phyloP scores from a whole-genome alignment of 2,888 invertebrate genomes.

The Conops quadrifasciatus region DNA sequence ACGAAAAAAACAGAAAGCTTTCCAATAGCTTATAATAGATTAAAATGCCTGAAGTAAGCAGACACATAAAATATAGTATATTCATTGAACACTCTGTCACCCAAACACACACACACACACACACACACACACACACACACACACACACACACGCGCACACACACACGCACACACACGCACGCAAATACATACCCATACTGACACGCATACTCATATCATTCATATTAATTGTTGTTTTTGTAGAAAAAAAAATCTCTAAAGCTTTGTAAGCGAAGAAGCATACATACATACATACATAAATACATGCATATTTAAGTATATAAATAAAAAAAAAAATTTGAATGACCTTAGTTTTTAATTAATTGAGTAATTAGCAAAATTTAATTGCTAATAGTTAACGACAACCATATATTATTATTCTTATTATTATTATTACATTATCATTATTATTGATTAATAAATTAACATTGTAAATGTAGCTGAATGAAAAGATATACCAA shows the following conservation, averaged over 20 bases:
- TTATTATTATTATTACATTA: constrained; percentile 11
- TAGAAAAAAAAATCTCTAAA: constrained; percentile 21
- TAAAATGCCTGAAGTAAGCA: neutral
- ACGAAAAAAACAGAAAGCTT: constrained; percentile 5
- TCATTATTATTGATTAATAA: constrained; percentile 4
- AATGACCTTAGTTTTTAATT: constrained; percentile 30
- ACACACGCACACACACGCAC: constrained; percentile 4
- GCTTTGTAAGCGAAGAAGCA: constrained; percentile 8
- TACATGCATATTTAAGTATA: neutral
- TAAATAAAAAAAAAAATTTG: constrained; percentile 6
- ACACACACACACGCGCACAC: constrained; percentile 35
- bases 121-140: constrained; percentile 28
- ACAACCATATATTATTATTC: neutral
- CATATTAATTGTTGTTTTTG: constrained; percentile 12
- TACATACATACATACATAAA: neutral
- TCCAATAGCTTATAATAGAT: neutral
- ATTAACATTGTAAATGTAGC: neutral
- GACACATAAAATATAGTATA: neutral
- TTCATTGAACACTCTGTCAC: neutral
- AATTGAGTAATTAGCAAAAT: constrained; percentile 36
- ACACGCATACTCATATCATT: neutral
- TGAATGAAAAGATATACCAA: neutral
- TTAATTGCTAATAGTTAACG: constrained; percentile 20
- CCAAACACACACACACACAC: constrained; percentile 26
- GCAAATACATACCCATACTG: constrained; percentile 26